Conservation (phyloP, 1,140 invertebrate species). For the Subanguina moxae region DNA sequence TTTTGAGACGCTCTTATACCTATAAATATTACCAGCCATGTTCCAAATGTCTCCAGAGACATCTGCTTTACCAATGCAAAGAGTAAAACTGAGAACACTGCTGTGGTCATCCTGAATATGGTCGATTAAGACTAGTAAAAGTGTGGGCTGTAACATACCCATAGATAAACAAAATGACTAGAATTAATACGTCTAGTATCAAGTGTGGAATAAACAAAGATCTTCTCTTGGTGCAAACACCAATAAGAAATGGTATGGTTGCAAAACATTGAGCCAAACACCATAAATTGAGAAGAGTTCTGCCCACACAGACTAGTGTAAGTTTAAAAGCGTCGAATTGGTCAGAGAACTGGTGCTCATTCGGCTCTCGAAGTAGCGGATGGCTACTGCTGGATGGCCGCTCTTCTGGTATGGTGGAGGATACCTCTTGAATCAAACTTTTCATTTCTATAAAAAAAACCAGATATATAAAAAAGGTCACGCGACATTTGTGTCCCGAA, state of each 20-base stretch:
- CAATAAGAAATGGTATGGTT: conserved; percentile 29
- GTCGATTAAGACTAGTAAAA: neutral
- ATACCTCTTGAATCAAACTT: neutral
- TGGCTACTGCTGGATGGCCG: neutral
- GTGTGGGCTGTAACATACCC: conserved; percentile 7
- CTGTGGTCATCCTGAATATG: conserved; percentile 26
- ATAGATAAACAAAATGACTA: conserved; percentile 35
- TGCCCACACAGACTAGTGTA: conserved; percentile 20
- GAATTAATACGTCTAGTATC: conserved; percentile 21
- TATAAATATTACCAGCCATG: conserved; percentile 18
- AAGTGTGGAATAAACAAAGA: conserved; percentile 24
- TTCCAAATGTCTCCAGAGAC: conserved; percentile 12
- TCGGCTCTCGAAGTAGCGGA: neutral
- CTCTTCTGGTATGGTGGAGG: neutral
- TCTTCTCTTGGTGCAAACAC: conserved; percentile 13
- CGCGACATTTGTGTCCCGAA: neutral
- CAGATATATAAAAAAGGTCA: neutral
- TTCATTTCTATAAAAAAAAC: no score
- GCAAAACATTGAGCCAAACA: conserved; percentile 21
- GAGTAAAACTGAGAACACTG: conserved; percentile 25
- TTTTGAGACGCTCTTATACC: no score
- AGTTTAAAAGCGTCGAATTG: conserved; percentile 20
- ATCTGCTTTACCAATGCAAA: conserved; percentile 28
- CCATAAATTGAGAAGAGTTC: conserved; percentile 23
- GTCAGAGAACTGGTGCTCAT: conserved; percentile 14